Percentiles rank a stretch among this genome's conserved stretches.
phyloP scores from a whole-genome alignment of 2,113 vertebrate species.

The Probosciger aterrimus region DNA sequence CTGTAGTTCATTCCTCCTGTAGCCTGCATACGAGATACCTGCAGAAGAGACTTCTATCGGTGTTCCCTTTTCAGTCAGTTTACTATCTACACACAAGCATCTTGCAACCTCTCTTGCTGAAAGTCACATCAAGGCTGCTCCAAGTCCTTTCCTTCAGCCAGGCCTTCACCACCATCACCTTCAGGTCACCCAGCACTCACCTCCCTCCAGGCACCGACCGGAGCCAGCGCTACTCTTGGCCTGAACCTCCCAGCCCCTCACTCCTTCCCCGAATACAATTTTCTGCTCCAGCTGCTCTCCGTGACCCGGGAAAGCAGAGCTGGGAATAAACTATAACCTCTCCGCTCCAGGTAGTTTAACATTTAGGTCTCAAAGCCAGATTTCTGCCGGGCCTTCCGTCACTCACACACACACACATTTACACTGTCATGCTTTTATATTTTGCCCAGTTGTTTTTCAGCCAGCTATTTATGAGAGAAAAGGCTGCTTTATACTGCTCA shows the following conservation, averaged over 20 bases:
- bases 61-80: not conserved
- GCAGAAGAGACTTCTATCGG: not conserved
- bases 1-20: not conserved
- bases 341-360: conserved; percentile 41
- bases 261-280: not conserved
- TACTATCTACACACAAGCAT: rapidly evolving
- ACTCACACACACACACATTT: not conserved
- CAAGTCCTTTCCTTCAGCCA: not conserved
- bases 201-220: rapidly evolving
- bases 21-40: rapidly evolving
- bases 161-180: not conserved
- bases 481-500: conserved; percentile 42
- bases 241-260: not conserved
- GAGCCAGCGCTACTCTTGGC: not conserved
- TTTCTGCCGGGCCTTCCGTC: conserved; percentile 28
- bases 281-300: conserved; percentile 15
- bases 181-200: not conserved
- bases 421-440: not conserved
- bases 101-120: not conserved
- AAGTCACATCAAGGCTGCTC: not conserved
- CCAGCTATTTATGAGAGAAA: conserved; percentile 65
- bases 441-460: not conserved
- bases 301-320: not conserved
- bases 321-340: conserved; percentile 45
- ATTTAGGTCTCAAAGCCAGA: conserved; percentile 11